phyloP scores from a whole-genome alignment of 1,140 invertebrate species.

The Batillaria attramentaria region DNA sequence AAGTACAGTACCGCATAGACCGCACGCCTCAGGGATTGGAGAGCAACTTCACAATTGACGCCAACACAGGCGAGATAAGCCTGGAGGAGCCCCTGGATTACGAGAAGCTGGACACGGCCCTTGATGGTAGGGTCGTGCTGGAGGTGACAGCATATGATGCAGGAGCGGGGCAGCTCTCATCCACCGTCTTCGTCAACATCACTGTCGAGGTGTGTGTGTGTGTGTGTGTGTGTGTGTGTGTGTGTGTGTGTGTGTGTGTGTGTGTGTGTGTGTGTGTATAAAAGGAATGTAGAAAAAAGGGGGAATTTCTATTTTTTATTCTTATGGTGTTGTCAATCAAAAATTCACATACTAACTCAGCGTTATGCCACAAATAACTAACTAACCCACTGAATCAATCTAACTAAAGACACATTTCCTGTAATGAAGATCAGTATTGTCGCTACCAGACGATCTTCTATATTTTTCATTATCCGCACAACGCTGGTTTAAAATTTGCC shows the following conservation, averaged over 20 bases:
- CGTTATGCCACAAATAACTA: too few relatives aligned
- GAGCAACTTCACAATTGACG: constrained; percentile 55
- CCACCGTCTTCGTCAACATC: constrained; percentile 48
- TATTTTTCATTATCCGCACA: too few relatives aligned
- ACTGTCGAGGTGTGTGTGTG: constrained; percentile 55
- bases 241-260: constrained; percentile 34
- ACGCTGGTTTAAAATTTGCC: too few relatives aligned
- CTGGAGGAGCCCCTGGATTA: constrained; percentile 54
- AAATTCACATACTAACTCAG: too few relatives aligned
- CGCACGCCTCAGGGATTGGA: constrained; percentile 38
- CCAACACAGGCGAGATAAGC: constrained; percentile 46
- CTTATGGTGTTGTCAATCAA: too few relatives aligned
- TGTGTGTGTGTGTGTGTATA: background rate
- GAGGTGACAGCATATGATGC: constrained; percentile 50
- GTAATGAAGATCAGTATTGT: too few relatives aligned
- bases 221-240: constrained; percentile 31
- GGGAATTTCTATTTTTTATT: background rate
- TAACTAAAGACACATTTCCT: background rate
- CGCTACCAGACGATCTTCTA: too few relatives aligned
- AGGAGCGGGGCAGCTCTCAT: constrained; percentile 35
- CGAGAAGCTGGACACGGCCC: constrained; percentile 46
- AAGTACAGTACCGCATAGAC: constrained; percentile 50
- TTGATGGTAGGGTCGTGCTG: constrained; percentile 47
- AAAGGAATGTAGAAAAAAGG: background rate
- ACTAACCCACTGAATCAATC: too few relatives aligned